phyloP scores from a whole-genome alignment of 2,888 invertebrate genomes.

The Bembecia ichneumoniformis region DNA sequence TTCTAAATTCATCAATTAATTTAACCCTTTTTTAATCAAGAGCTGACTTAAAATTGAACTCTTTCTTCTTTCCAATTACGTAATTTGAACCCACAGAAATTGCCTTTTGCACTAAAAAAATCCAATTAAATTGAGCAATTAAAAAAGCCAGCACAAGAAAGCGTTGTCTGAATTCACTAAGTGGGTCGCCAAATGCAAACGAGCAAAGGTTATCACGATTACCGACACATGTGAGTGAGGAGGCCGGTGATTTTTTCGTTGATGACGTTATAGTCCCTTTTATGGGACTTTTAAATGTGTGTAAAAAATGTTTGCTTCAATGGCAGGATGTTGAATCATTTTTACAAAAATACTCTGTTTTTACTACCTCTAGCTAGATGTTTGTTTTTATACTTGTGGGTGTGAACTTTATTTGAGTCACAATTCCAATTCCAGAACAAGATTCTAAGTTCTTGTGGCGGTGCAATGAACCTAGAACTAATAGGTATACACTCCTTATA shows the following conservation, averaged over 20 bases:
- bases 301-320: no score
- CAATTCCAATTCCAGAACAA: no score
- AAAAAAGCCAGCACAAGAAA: not conserved
- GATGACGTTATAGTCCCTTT: not conserved
- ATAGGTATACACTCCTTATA: no score
- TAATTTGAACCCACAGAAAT: no score
- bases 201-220: not conserved
- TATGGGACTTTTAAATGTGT: not conserved
- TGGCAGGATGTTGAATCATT: not conserved
- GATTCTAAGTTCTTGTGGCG: no score
- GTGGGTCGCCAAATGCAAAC: not conserved
- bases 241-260: not conserved
- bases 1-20: no score
- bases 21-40: no score
- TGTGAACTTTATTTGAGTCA: not conserved
- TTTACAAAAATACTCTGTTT: not conserved
- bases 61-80: no score
- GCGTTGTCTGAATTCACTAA: not conserved
- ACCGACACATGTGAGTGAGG: not conserved
- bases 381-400: not conserved
- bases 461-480: no score
- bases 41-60: no score
- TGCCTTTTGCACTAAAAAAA: not conserved
- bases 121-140: not conserved
- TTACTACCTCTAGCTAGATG: not conserved